Evolutionary conservation across 2,113 vertebrate genomes (phyloP), one percentile per base, ranked within the genome.

Genomic region (Cololabis saira): DNA sequence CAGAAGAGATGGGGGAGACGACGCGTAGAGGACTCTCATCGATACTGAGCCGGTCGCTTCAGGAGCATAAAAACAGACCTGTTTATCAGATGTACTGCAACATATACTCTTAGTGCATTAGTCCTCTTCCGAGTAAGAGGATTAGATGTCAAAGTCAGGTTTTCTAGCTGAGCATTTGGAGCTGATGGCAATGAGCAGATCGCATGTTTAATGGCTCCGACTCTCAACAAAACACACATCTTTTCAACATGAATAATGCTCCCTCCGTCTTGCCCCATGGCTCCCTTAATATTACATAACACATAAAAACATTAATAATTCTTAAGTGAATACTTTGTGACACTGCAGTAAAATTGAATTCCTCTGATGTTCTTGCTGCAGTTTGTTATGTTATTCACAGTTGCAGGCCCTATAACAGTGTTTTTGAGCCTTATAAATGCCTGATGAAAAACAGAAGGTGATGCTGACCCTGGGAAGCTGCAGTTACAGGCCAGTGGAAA

Each of bases 81-180:
- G 62, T 78, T 84, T 79, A 62, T 71, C 47, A 41, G 68, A 78
- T 83, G 71, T 12, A 18, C 62, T 61, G 47, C 56, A 41, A 50
- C 47, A 51, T 62, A 61, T 50, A 61, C 77, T 68, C 72, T 51
- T 49, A 19, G 24, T 77, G 82, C 86, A 87, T 90, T 87, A 89
- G 83, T 76, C 73, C 71, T 76, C 83, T 82, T 71, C 80, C 24
- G 53, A 41, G 68, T 90, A 89, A 91, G 87, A 90, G 85, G 87
- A 89, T 90, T 89, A 90, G 71, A 87, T 78, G 84, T 84, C 84
- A 84, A 72, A 81, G 81, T 83, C 78, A 76, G 80, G 81, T 87
- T 89, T 71, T 80, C 79, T 80, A 80, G 78, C 30, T 21, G 81
- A 76, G 76, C 82, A 50, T 85, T 82, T 67, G 73, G 72, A 85